Conservation (phyloP, 2,797 vertebrate species). For the Pogonophryne albipinna region DNA sequence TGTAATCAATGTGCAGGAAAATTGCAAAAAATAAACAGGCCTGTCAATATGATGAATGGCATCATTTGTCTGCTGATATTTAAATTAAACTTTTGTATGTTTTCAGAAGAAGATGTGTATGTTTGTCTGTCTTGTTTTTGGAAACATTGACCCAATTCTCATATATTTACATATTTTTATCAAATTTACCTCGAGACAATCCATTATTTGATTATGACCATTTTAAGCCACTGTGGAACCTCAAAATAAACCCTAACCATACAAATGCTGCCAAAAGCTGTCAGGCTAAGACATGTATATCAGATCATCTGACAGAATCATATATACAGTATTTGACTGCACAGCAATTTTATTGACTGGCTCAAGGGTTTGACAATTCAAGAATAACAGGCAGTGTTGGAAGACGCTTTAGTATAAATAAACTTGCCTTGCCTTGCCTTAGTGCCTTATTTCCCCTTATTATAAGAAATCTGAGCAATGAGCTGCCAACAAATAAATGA, state of each 20-base stretch:
- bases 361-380: no score
- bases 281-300: background rate
- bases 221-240: background rate
- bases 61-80: slow-evolving; percentile 65
- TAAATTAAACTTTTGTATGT: slow-evolving; percentile 85
- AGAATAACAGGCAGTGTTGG: no score
- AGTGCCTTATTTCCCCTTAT: no score
- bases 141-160: background rate
- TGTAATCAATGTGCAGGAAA: slow-evolving; percentile 64
- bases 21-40: slow-evolving; percentile 64
- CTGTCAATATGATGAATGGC: slow-evolving; percentile 47
- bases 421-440: no score
- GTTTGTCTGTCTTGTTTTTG: slow-evolving; percentile 28
- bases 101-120: slow-evolving; percentile 74
- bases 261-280: background rate
- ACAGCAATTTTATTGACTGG: no score
- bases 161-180: background rate
- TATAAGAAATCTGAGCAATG: no score
- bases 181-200: background rate
- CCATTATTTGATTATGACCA: background rate
- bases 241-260: background rate
- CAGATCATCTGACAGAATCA: background rate
- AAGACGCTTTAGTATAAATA: no score
- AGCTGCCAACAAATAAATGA: no score
- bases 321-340: no score